Percentiles rank a stretch among this genome's conserved stretches.
These are phyloP conservation scores for Syrista parreyssii DNA, from an alignment of 2,888 invertebrate genomes.

Conservation along the genomic window DNA sequence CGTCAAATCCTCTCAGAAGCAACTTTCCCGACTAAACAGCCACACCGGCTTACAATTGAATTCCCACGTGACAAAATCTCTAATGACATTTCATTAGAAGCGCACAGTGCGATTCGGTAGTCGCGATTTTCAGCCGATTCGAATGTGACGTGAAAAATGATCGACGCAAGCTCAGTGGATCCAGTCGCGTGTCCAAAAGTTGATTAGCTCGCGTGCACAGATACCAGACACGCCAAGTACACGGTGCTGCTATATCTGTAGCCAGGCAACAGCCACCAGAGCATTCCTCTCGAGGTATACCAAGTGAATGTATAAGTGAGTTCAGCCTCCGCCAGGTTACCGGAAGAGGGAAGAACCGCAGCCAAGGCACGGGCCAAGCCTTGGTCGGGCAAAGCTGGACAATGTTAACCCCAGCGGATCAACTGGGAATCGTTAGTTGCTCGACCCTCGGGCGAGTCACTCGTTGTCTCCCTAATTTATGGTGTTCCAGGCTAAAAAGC, in stretches of 20 bases:
- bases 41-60: not conserved
- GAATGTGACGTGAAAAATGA: not conserved
- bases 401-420: too few relatives aligned
- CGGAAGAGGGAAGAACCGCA: too few relatives aligned
- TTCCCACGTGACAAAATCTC: slow-evolving; percentile 11
- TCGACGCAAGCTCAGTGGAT: not conserved
- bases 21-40: too few relatives aligned
- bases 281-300: not conserved
- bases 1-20: too few relatives aligned
- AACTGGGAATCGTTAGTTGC: slow-evolving; percentile 11
- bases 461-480: slow-evolving; percentile 39
- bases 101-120: not conserved
- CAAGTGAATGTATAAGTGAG: not conserved
- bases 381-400: too few relatives aligned
- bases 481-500: slow-evolving; percentile 13
- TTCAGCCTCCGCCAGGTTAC: not conserved
- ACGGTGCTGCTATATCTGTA: not conserved
- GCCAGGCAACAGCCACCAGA: not conserved
- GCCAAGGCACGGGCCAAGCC: too few relatives aligned
- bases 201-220: not conserved
- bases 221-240: not conserved
- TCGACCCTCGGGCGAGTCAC: slow-evolving; percentile 15
- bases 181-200: not conserved
- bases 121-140: not conserved
- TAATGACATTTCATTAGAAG: not conserved